Conservation (phyloP, 53 echinoderm and acorn worm genomes). For the Holothuria leucospilota region DNA sequence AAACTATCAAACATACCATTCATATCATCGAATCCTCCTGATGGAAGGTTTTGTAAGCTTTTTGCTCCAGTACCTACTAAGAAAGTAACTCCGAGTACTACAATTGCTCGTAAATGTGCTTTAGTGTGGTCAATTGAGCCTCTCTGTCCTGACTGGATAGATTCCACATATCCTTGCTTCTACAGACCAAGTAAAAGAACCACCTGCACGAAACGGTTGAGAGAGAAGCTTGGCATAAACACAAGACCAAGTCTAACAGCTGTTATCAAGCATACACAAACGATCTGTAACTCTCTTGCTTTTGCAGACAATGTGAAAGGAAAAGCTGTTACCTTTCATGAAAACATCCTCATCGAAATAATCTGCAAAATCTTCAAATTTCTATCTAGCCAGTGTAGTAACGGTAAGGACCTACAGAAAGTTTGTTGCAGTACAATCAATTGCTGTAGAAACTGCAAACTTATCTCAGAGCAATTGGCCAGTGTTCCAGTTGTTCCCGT, state of each 20-base stretch:
- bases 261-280: slow-evolving; percentile 3
- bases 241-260: background rate
- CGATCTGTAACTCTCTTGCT: slow-evolving; percentile 5
- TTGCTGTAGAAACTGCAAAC: slow-evolving; percentile 8
- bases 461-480: background rate
- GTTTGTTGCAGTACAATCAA: background rate
- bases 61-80: background rate
- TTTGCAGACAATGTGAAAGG: background rate
- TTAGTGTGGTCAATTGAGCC: slow-evolving; percentile 8
- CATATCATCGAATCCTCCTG: background rate
- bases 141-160: background rate
- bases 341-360: background rate
- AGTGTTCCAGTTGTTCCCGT: slow-evolving; percentile 26
- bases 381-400: background rate
- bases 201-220: background rate
- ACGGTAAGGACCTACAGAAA: background rate
- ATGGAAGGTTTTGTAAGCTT: background rate
- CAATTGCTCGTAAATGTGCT: background rate
- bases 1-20: background rate
- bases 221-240: background rate
- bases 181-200: background rate
- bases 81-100: background rate
- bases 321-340: background rate
- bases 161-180: too few species aligned
- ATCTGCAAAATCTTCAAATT: background rate